Evolutionary conservation across 2,888 invertebrate genomes (phyloP).

Genomic region (Meghimatium bilineatum): DNA sequence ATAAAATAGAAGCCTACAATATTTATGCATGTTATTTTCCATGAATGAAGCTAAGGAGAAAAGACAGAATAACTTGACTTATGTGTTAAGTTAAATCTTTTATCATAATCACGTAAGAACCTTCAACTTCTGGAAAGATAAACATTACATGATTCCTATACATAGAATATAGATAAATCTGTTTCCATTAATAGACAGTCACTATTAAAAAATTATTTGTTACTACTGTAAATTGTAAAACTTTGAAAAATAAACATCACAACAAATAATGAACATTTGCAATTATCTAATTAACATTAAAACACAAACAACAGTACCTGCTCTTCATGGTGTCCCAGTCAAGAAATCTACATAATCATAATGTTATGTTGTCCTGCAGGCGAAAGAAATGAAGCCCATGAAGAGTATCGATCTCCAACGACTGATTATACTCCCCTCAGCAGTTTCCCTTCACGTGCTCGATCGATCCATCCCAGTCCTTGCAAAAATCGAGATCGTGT

Average conservation of each 20-base stretch:
- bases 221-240: neutral
- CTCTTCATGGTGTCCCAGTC: slow-evolving; percentile 7
- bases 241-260: neutral
- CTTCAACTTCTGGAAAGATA: neutral
- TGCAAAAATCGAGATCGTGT: slow-evolving; percentile 19
- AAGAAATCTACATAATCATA: slow-evolving; percentile 49
- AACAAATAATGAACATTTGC: slow-evolving; percentile 11
- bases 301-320: slow-evolving; percentile 18
- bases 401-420: slow-evolving; percentile 31
- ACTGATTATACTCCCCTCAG: slow-evolving; percentile 28
- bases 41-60: neutral
- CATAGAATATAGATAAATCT: neutral
- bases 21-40: neutral
- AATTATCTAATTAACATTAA: too few species aligned
- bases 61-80: neutral
- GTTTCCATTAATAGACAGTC: neutral
- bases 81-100: neutral
- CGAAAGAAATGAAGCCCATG: slow-evolving; percentile 41
- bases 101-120: neutral
- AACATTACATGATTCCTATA: neutral
- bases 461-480: slow-evolving; percentile 38
- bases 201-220: neutral
- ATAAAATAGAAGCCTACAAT: too few species aligned
- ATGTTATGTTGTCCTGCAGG: slow-evolving; percentile 46
- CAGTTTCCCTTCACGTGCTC: slow-evolving; percentile 37